Percentiles rank a stretch among this genome's conserved stretches.
phyloP scores from a whole-genome alignment of 2,113 vertebrate genomes.

The Sander vitreus region DNA sequence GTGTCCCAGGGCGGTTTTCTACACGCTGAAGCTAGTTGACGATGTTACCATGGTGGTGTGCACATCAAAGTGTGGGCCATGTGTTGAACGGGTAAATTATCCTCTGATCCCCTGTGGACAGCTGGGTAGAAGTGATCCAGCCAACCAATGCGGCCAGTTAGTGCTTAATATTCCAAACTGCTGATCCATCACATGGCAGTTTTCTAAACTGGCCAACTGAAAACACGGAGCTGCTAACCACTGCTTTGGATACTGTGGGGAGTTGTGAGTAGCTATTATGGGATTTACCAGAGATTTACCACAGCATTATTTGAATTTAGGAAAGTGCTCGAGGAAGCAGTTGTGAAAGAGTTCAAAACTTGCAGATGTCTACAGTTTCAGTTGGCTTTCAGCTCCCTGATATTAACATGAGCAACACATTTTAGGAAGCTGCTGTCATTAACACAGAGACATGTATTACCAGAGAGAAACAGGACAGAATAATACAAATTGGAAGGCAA shows the following conservation, averaged over 20 bases:
- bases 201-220: conserved; percentile 14
- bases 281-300: conserved; percentile 50
- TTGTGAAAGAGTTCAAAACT: conserved; percentile 20
- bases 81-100: conserved; percentile 16
- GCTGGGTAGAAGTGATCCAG: conserved; percentile 23
- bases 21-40: neutral
- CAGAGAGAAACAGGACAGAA: neutral
- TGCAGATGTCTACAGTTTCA: conserved; percentile 49
- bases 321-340: conserved; percentile 38
- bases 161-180: conserved; percentile 32
- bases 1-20: neutral
- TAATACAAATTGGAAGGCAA: neutral
- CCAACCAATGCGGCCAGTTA: neutral
- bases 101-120: conserved; percentile 40
- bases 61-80: conserved; percentile 2
- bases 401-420: conserved; percentile 30
- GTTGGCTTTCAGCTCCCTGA: conserved; percentile 7
- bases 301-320: conserved; percentile 50
- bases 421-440: neutral
- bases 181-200: conserved; percentile 31
- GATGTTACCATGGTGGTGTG: neutral
- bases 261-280: conserved; percentile 27
- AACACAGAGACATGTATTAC: neutral
- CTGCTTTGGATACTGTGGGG: conserved; percentile 18
- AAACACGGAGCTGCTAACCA: conserved; percentile 32